These are phyloP conservation scores for Coilia nasus DNA, from an alignment of 2,797 vertebrate genomes.

Conservation along the genomic window DNA sequence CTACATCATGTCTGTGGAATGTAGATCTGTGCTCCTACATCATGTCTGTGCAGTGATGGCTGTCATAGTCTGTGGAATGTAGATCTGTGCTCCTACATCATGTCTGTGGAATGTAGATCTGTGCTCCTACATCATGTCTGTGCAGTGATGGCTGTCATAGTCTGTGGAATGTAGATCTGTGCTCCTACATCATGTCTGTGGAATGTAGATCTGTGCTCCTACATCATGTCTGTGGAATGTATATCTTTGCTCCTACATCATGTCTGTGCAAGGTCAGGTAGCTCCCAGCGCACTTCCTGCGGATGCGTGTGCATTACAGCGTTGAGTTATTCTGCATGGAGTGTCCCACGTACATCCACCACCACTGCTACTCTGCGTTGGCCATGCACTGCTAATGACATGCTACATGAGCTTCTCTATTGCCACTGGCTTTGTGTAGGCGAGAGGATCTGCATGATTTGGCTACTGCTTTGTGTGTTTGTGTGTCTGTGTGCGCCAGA, in stretches of 20 bases:
- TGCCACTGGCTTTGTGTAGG: not conserved
- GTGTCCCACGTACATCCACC: not conserved
- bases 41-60: no score
- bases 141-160: not conserved
- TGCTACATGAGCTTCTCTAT: not conserved
- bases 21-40: no score
- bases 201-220: no score
- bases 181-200: not conserved
- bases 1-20: not conserved
- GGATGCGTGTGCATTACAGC: not conserved
- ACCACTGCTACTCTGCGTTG: not conserved
- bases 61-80: not conserved
- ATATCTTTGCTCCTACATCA: not conserved
- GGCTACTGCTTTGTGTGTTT: not conserved
- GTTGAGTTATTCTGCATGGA: not conserved
- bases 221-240: no score
- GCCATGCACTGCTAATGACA: not conserved
- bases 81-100: not conserved
- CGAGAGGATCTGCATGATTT: not conserved
- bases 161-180: not conserved
- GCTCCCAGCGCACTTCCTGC: not conserved
- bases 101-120: no score
- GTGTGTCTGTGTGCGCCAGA: conserved; percentile 52
- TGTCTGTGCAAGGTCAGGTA: not conserved
- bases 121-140: no score